Evolutionary conservation across 2,888 invertebrate species (phyloP), one percentile per base, ranked within the genome.

Genomic region (Tipula helvola): DNA sequence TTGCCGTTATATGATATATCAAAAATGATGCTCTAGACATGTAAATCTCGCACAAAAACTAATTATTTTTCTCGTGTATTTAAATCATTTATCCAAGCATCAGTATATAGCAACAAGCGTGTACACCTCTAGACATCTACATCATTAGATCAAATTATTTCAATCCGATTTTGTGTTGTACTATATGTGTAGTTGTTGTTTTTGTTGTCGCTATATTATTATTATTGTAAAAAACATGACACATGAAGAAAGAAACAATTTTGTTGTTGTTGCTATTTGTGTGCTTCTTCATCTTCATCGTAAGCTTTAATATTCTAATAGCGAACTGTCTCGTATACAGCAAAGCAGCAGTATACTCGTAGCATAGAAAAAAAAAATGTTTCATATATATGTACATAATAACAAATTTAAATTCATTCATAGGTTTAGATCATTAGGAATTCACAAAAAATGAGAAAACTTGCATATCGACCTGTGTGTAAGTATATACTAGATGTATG

Each of bases 131-230:
- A 71, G 71, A 71, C 71, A 71, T 71, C 71, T 71, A 71, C 71
- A 71, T 71, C 71, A 71, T 71, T 71, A 71, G 71, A 71, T 71
- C 71, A 71, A 71, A 71, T 71, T 71, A 71, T 71, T 71, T 71
- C 71, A 71, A 71, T 71, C 28, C 28, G 28, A 71, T 71, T 28
- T 13, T 52, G 3, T 52, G 0, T 47, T 57, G 57, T 28, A n/a
- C n/a, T n/a, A 28, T 28, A 28, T 28, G 28, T 28, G 28, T 57
- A 16, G 57, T n/a, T 47, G 52, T 12, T 52, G 16, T 52, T 52
- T 5, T 71, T 71, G 71, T 71, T 10, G 71, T 28, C 28, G 71
- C 71, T 71, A 28, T 28, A 28, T 71, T 71, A 28, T 71, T 71
- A 28, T 71, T 71, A 71, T 71, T 71, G 12, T 12, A 13, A 71